Base-by-base conservation (phyloP, 1,140 invertebrate species). In the Drosophila aff. region DNA sequence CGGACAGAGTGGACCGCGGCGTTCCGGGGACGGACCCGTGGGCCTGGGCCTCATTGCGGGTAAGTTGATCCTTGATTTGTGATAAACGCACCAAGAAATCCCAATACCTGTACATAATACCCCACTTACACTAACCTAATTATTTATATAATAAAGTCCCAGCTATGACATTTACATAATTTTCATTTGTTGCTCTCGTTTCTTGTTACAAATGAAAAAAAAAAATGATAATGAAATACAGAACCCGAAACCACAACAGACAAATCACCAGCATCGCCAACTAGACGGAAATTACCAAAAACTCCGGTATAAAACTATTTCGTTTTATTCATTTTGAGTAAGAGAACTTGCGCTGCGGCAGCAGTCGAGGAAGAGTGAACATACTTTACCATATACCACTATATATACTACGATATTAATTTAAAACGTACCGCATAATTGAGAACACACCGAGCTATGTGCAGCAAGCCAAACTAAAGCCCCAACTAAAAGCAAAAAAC, bases 221-320 rank as follows among this genome's bases (percentile, higher is more conserved):
- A 26, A 26, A 26, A 52, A 69, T 58, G 21, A 62, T 38, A 55
- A 55, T 55, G 31, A 61, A 78, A 78, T 58, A 76, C 77, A 92
- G 92, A 93, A 66, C 89, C 92, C 58, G 92, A 93, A 86, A 91
- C 96, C 92, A 91, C 96, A 92, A 95, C 94, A 92, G 96, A 97
- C 92, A 97, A 97, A 95, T 95, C 96, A 78, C 96, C 96, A 81
- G 96, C 96, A 74, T 97, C 96, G 91, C 97, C 97, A 85, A 97
- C 97, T 80, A 95, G 97, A 95, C 95, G 97, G 95, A 98, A 97
- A 96, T 95, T 98, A 93, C 97, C 97, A 93, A 97, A 97, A 95
- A 97, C 97, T 94, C 97, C 97, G 96, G 97, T 97, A 97, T 97
- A 97, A 96, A 94, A 89, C 80, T 78, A 77, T 91, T 91, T 90